phyloP scores from a whole-genome alignment of 2,113 vertebrate genomes.

The Phainopepla nitens region DNA sequence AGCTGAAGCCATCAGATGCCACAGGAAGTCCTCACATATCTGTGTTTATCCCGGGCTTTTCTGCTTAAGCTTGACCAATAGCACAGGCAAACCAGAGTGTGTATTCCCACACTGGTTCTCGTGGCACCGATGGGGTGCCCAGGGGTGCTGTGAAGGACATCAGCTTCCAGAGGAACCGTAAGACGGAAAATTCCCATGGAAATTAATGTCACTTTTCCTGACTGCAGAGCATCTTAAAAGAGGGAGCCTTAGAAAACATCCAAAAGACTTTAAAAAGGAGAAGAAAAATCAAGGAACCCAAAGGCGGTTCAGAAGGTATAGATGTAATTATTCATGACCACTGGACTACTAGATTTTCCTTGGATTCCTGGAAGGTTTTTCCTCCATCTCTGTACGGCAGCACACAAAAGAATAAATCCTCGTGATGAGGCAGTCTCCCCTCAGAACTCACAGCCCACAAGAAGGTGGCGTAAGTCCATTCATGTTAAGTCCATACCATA shows the following conservation, averaged over 20 bases:
- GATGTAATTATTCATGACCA: neutral
- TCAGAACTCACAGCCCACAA: neutral
- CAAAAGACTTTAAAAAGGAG: neutral
- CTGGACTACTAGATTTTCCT: neutral
- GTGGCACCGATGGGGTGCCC: accelerated
- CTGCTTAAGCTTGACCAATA: neutral
- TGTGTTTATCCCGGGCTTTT: neutral
- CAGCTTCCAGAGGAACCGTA: neutral
- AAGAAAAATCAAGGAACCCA: neutral
- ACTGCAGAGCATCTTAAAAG: neutral
- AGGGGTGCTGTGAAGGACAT: neutral
- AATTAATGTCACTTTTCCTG: neutral
- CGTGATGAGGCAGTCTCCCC: neutral
- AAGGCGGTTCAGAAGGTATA: neutral
- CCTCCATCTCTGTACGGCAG: accelerated
- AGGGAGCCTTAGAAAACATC: neutral
- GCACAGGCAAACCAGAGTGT: neutral
- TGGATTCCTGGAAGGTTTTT: neutral
- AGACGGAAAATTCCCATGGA: neutral
- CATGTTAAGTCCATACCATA: neutral
- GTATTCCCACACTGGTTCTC: neutral
- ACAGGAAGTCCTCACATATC: neutral
- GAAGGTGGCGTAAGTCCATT: neutral
- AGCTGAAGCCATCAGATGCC: neutral
- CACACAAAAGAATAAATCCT: neutral